A percentile compares a stretch with the other conserved stretches of the same genome.
phyloP scores from a whole-genome alignment of 1,140 invertebrate species.

The Achatina immaculata region DNA sequence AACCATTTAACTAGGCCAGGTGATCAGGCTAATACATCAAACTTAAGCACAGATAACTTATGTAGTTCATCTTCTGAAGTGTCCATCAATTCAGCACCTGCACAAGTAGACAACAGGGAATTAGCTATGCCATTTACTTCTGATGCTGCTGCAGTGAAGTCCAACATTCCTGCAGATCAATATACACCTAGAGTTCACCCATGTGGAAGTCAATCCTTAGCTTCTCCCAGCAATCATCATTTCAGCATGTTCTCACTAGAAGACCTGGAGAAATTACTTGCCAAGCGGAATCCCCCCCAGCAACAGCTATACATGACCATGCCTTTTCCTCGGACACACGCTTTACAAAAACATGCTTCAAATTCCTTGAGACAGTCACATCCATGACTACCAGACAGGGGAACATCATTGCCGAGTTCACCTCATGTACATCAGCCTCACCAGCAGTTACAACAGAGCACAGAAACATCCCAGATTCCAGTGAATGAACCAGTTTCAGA shows the following conservation, averaged over 20 bases:
- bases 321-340: background rate
- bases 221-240: background rate
- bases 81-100: too few species aligned
- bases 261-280: conserved; percentile 32
- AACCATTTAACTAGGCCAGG: too few species aligned
- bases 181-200: background rate
- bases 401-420: background rate
- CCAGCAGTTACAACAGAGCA: conserved; percentile 12
- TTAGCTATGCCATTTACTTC: too few species aligned
- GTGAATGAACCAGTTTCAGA: too few species aligned
- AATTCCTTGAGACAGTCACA: background rate
- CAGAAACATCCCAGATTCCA: too few species aligned
- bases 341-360: conserved; percentile 12
- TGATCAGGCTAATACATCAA: too few species aligned
- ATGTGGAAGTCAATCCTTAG: background rate
- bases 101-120: too few species aligned
- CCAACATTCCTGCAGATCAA: too few species aligned
- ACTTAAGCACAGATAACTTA: too few species aligned
- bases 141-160: too few species aligned
- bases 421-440: background rate
- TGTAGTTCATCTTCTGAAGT: too few species aligned
- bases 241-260: conserved; percentile 28
- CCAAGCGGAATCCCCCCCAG: background rate
- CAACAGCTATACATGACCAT: background rate
- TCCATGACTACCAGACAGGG: background rate